Evolutionary conservation across 37 sponge, comb jelly and placozoan species (phyloP).

Genomic region (Halichondria panicea): DNA sequence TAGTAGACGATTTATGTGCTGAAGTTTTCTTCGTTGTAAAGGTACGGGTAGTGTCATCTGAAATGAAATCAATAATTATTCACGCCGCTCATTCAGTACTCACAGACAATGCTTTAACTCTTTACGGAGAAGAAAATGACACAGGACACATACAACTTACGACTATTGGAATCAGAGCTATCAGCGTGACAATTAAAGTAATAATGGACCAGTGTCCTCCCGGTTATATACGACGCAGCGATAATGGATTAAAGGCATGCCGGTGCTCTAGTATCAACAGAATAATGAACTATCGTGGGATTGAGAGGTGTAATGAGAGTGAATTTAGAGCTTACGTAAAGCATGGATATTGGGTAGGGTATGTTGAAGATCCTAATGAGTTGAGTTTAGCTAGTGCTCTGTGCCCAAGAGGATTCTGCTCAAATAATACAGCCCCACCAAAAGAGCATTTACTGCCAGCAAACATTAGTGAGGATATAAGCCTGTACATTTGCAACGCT

Average conservation of each 20-base stretch:
- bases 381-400: background rate
- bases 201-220: conserved; percentile 60
- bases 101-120: no score
- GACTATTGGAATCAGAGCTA: background rate
- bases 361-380: conserved; percentile 1
- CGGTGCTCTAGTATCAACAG: no score
- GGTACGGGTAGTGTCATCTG: no score
- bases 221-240: conserved; percentile 5
- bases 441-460: background rate
- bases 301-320: background rate
- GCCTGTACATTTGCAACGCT: conserved; percentile 41
- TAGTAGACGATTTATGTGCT: no score
- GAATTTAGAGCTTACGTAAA: background rate
- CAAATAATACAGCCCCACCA: background rate
- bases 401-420: conserved; percentile 4
- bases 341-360: conserved; percentile 57
- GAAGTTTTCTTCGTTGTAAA: no score
- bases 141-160: background rate
- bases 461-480: background rate
- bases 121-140: no score
- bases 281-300: background rate
- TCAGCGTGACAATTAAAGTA: no score
- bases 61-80: no score
- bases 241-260: no score
- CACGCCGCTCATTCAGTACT: no score